Base-by-base conservation (phyloP, 2,113 vertebrate genomes). In the Centrocercus urophasianus region DNA sequence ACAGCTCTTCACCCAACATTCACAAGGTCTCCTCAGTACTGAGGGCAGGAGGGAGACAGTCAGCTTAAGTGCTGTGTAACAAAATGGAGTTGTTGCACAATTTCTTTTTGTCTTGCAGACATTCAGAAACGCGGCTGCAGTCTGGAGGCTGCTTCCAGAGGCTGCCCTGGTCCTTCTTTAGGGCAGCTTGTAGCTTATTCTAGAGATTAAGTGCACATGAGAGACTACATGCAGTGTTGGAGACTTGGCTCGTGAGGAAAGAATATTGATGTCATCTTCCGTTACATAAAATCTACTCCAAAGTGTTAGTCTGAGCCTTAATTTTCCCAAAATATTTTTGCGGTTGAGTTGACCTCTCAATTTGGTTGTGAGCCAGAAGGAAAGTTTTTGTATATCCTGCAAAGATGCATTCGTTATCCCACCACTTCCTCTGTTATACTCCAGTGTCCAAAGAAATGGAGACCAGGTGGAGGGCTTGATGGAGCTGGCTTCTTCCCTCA, bases 361-460 rank as follows among this genome's bases (percentile, higher is more conserved):
- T 93, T 70, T 93, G 93, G 65, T 70, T 94, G 77, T 74, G 60
- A 94, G 88, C 89, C 93, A 95, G 91, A 47, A 65, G 54, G 70
- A 78, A 92, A 84, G 73, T 81, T 86, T 84, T 86, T 75, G 73
- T 80, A 32, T 95, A 78, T 90, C 65, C 80, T 93, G 64, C 83
- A 70, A 86, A 59, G 93, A 88, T 77, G 45, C 72, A 61, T 88
- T 88, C 50, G 66, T 89, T 85, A 83, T 94, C 78, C 80, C n/a
- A 90, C 88, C 56, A 80, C 86, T 96, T 94, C 93, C 90, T 93
- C 72, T 2, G 0, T 48, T 88, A n/a, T 90, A 43, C 93, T 83
- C 83, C 48, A 70, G 72, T 59, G 89, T 81, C 70, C 79, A 13
- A 3, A 88, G 67, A 87, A 93, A 91, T 79, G 67, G 59, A 95